A percentile compares a stretch with the other conserved stretches of the same genome.
phyloP scores from a whole-genome alignment of 2,113 vertebrate species.

The Oncorhynchus clarkii region DNA sequence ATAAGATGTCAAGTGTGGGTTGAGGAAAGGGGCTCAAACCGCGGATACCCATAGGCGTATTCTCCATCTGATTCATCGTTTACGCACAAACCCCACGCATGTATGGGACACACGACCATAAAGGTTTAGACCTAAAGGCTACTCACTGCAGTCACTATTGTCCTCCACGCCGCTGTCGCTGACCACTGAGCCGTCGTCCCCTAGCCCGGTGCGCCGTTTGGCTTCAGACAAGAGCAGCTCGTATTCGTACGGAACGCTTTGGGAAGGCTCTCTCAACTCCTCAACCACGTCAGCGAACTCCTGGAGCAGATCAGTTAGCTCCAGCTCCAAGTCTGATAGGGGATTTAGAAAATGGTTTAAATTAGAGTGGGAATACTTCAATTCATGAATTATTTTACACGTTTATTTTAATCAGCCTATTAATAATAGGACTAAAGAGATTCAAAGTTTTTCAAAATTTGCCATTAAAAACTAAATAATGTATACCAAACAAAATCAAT shows the following conservation, averaged over 20 bases:
- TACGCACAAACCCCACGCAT: conserved; percentile 4
- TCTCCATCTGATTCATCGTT: conserved; percentile 4
- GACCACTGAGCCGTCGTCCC: conserved; percentile 40
- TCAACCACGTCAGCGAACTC: conserved; percentile 77
- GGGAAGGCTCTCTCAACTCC: conserved; percentile 63
- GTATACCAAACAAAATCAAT: neutral
- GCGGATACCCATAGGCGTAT: no score
- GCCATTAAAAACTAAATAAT: no score
- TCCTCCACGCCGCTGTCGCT: conserved; percentile 71
- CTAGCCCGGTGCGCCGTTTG: conserved; percentile 48
- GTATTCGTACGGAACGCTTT: conserved; percentile 46
- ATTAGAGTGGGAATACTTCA: neutral
- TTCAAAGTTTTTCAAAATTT: conserved; percentile 21
- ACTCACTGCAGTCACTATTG: conserved; percentile 68
- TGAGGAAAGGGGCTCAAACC: no score
- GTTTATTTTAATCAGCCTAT: neutral
- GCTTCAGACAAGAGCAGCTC: conserved; percentile 53
- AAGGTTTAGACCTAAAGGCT: neutral
- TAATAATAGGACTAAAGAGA: neutral
- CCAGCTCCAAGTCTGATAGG: conserved; percentile 67
- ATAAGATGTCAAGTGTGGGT: no score
- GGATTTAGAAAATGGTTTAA: neutral
- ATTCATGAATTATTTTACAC: neutral
- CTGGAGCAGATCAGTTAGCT: conserved; percentile 70
- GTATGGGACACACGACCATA: neutral